Evolutionary conservation across 2,797 vertebrate genomes (phyloP).

Genomic region (Urophycis tenuis): DNA sequence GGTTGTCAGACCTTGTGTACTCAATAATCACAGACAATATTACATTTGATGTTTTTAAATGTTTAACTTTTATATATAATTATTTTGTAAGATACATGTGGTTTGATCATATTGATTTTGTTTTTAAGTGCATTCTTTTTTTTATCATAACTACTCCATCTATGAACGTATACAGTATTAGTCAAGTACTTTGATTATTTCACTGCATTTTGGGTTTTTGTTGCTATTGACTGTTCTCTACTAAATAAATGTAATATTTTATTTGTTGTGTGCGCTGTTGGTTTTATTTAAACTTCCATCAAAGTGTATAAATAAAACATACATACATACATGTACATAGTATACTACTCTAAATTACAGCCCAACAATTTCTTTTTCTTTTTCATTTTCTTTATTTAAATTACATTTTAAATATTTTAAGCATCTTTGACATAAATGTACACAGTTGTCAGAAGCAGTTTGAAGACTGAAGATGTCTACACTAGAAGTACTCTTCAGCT

Average conservation of each 20-base stretch:
- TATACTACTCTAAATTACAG: background rate
- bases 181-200: conserved; percentile 16
- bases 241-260: conserved; percentile 4
- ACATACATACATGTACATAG: background rate
- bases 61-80: conserved; percentile 44
- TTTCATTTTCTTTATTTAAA: no score
- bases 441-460: background rate
- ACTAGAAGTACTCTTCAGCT: background rate
- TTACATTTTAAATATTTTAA: background rate
- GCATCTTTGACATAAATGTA: background rate
- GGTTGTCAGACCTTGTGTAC: background rate
- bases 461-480: background rate
- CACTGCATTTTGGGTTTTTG: background rate
- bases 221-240: background rate
- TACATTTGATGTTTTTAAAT: conserved; percentile 23
- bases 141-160: conserved; percentile 52
- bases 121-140: conserved; percentile 17
- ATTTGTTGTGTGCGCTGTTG: conserved; percentile 20
- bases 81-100: conserved; percentile 58
- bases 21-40: conserved; percentile 9
- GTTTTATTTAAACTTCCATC: background rate
- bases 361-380: background rate
- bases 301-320: background rate
- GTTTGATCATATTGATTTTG: conserved; percentile 38
- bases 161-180: conserved; percentile 34